Evolutionary conservation across 1,140 invertebrate genomes (phyloP).

Genomic region (Himalopsyche phryganea): DNA sequence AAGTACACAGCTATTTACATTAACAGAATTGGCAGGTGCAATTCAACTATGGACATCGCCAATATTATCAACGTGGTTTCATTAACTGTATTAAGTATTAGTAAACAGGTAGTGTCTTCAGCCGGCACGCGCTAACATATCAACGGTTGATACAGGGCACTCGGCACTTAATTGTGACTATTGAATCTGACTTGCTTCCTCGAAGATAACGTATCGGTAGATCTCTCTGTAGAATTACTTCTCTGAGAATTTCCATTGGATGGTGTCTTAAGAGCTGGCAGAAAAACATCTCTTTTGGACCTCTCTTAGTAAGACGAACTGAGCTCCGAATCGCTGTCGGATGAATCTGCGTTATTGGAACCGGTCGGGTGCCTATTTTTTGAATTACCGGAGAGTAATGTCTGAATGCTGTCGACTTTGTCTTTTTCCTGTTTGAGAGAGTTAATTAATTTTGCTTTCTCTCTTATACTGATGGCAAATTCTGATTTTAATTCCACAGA

Average conservation of each 20-base stretch:
- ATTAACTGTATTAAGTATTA: no score
- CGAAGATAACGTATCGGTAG: background rate
- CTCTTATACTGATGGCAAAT: constrained; percentile 22
- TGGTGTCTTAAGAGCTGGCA: background rate
- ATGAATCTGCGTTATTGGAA: no score
- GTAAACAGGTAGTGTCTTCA: no score
- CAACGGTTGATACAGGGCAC: no score
- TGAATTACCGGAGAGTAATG: constrained; percentile 6
- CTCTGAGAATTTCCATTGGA: background rate
- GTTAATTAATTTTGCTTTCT: constrained; percentile 27
- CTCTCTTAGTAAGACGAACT: constrained; percentile 22
- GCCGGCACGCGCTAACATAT: no score
- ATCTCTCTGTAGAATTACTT: no score
- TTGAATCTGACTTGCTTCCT: constrained; percentile 18
- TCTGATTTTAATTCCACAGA: constrained; percentile 17
- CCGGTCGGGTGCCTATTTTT: background rate
- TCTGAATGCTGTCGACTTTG: constrained; percentile 19
- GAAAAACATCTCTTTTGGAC: background rate
- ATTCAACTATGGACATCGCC: no score
- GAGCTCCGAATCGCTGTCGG: constrained; percentile 9
- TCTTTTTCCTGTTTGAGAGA: constrained; percentile 23
- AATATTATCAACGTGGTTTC: no score
- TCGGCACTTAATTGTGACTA: no score
- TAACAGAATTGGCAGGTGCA: no score
- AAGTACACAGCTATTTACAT: no score